Conservation (phyloP, 2,888 invertebrate genomes). For the Xanthorhoe designata region DNA sequence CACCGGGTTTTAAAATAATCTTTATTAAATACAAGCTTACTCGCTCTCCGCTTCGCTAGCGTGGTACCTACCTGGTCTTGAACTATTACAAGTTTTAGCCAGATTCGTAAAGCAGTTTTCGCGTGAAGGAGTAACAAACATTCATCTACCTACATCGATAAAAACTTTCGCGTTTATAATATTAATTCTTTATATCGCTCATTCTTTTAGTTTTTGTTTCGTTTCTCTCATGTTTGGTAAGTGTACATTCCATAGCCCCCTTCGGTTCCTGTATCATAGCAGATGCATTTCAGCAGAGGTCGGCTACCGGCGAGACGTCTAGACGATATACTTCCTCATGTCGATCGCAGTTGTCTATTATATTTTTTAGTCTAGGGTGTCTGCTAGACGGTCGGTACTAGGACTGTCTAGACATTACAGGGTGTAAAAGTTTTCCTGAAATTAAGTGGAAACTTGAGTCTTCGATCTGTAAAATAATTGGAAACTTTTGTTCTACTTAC, state of each 20-base stretch:
- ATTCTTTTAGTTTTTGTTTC: too few species aligned
- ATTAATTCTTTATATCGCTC: too few species aligned
- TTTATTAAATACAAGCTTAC: too few species aligned
- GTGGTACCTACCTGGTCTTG: too few species aligned
- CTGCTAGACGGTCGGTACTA: slow-evolving; percentile 8
- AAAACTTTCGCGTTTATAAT: too few species aligned
- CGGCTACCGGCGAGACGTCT: slow-evolving; percentile 37
- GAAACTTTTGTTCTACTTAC: too few species aligned
- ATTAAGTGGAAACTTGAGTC: background rate
- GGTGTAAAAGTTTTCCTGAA: background rate
- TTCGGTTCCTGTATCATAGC: background rate
- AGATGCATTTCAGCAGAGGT: slow-evolving; percentile 30
- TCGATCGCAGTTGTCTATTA: slow-evolving; percentile 9
- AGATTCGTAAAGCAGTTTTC: too few species aligned
- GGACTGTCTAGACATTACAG: slow-evolving; percentile 4
- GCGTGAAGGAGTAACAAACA: too few species aligned
- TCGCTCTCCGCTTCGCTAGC: too few species aligned
- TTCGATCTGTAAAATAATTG: background rate
- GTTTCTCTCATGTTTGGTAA: background rate
- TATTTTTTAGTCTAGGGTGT: slow-evolving; percentile 12
- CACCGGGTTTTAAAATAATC: too few species aligned
- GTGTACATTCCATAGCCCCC: background rate
- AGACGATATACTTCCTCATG: slow-evolving; percentile 26
- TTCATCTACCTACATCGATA: too few species aligned
- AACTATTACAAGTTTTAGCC: too few species aligned